Conservation (phyloP, 2,797 vertebrate genomes). For the Platyrinchus mystaceus region DNA sequence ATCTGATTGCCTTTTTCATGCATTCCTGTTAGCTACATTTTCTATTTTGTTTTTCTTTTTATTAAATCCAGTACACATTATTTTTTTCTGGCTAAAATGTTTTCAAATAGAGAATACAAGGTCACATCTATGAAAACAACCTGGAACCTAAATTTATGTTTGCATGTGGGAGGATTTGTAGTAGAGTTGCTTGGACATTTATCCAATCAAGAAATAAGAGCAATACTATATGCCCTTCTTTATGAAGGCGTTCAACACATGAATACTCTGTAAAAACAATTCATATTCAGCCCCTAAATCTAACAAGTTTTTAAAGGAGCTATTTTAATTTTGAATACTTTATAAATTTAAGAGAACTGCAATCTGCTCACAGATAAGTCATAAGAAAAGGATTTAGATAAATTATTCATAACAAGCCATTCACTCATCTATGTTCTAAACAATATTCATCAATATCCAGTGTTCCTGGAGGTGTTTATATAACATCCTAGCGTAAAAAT, state of each 20-base stretch:
- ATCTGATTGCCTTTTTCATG: background rate
- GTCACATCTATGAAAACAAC: background rate
- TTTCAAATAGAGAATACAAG: background rate
- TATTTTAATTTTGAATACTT: slow-evolving; percentile 12
- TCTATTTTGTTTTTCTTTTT: background rate
- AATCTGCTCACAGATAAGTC: background rate
- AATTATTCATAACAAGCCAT: background rate
- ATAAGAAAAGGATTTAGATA: background rate
- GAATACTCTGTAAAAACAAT: background rate
- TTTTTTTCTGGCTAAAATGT: background rate
- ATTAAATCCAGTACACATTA: background rate
- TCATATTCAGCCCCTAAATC: background rate
- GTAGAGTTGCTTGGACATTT: background rate
- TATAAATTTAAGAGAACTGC: background rate
- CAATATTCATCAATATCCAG: background rate
- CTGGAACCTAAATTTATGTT: background rate
- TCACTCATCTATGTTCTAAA: background rate
- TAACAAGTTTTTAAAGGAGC: background rate
- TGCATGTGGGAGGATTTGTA: background rate
- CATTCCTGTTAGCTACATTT: background rate
- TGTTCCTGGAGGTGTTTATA: background rate
- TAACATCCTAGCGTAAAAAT: background rate
- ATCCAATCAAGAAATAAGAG: background rate
- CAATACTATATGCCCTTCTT: background rate
- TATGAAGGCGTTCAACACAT: background rate